Evolutionary conservation across 2,113 vertebrate genomes (phyloP).

Genomic region (Desmodus rotundus): DNA sequence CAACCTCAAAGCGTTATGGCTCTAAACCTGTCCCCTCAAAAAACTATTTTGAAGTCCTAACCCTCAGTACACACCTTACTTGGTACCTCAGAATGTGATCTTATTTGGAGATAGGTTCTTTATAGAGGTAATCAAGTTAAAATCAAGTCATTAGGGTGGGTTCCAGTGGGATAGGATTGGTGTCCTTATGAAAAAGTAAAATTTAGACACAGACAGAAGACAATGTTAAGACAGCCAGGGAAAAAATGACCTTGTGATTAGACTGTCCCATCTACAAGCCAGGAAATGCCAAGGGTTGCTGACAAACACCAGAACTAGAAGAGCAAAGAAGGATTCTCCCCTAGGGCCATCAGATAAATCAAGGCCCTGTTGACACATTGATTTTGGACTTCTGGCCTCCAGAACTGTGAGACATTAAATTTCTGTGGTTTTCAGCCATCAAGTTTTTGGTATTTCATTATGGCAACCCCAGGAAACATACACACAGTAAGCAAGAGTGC

Average conservation of each 20-base stretch:
- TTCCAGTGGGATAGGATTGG: neutral
- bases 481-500: neutral
- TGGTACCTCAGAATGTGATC: neutral
- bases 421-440: neutral
- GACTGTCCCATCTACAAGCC: neutral
- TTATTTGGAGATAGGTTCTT: neutral
- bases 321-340: neutral
- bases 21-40: neutral
- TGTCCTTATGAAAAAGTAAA: neutral
- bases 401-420: neutral
- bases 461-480: neutral
- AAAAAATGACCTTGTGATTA: neutral
- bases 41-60: neutral
- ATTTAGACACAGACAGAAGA: neutral
- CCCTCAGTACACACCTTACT: neutral
- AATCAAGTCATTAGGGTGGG: neutral
- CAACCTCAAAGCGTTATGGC: neutral
- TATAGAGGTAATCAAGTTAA: neutral
- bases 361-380: neutral
- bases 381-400: neutral
- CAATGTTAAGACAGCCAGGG: neutral
- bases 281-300: too few relatives aligned
- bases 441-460: neutral
- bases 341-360: neutral
- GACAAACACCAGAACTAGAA: neutral